Base-by-base conservation (phyloP, 2,888 invertebrate species). In the Drosophila heteroneura region DNA sequence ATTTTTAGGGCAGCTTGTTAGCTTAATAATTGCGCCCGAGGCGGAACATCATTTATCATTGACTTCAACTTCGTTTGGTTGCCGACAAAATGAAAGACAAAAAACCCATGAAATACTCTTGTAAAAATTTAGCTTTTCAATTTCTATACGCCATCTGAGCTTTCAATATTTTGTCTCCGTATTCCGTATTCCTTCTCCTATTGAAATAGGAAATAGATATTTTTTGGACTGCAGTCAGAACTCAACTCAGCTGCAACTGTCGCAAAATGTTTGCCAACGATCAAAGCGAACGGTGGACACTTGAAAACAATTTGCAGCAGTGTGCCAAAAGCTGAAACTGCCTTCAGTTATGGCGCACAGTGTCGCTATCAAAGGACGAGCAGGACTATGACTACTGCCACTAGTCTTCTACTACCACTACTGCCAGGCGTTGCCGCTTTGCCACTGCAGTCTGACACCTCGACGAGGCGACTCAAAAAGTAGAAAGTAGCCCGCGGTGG, bases 401-500 rank as follows among this genome's bases (percentile, higher is more conserved):
- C 16, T 14, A 22, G 41, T 41, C 22, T 7, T 26, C 47, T 9
- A 57, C 28, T 10, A 5, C 16, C 26, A 41, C 41, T n/a, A 62
- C 64, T 51, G 39, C n/a, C 22, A 67, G 54, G 54, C 59, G 59
- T 66, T 59, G 59, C 32, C 44, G 53, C 52, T 61, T 37, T 39
- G 49, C 22, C 49, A 73, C 28, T 33, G 69, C 73, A 47, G 76
- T 74, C 79, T 89, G 86, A 81, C 85, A 83, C 81, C 81, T 76
- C 72, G 60, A 44, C 41, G 53, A 30, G 53, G 44, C 53, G 66
- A 52, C 66, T 51, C 68, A 57, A 47, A 74, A 84, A 84, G 70
- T 80, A 76, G 87, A 72, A 84, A 85, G 76, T 82, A 78, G 87
- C 84, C 70, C 51, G 81, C 60, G 71, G 81, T 37, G 73, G 64